Conservation (phyloP, 2,888 invertebrate species). For the Drymonia ruficornis region DNA sequence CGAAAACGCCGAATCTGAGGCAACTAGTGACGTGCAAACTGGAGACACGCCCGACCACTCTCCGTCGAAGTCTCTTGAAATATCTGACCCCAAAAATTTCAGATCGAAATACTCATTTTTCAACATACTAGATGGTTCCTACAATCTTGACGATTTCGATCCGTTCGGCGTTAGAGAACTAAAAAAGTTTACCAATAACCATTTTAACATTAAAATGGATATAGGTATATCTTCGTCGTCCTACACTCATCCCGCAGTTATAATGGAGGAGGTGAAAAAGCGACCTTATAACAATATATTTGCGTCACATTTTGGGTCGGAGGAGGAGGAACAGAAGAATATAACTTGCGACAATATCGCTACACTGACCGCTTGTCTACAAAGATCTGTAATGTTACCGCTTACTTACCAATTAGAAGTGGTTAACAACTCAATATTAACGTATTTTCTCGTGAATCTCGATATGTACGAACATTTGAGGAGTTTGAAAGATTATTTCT, state of each 20-base stretch:
- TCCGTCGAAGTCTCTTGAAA: conserved; percentile 50
- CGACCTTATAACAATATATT: conserved; percentile 74
- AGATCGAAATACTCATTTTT: conserved; percentile 62
- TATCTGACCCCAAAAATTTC: conserved; percentile 21
- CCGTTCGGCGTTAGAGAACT: conserved; percentile 72
- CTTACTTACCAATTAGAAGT: conserved; percentile 88
- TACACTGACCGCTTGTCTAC: conserved; percentile 85
- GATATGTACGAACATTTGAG: conserved; percentile 89
- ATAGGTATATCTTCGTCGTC: conserved; percentile 52
- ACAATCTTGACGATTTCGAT: conserved; percentile 73
- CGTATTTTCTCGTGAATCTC: conserved; percentile 87
- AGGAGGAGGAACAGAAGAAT: conserved; percentile 57
- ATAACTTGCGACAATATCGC: conserved; percentile 72
- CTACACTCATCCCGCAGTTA: conserved; percentile 70
- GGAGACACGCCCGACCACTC: conserved; percentile 53
- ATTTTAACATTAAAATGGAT: conserved; percentile 61
- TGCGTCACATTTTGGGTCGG: conserved; percentile 50
- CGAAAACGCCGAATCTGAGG: conserved; percentile 54
- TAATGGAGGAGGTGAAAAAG: conserved; percentile 74
- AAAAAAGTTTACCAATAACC: conserved; percentile 53
- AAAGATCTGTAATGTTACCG: conserved; percentile 88
- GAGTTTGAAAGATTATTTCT: conserved; percentile 91
- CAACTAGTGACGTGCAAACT: conserved; percentile 44
- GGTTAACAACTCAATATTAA: conserved; percentile 89
- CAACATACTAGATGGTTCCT: conserved; percentile 78